Conservation (phyloP, 2,797 vertebrate species). For the Coregonus suidteri region DNA sequence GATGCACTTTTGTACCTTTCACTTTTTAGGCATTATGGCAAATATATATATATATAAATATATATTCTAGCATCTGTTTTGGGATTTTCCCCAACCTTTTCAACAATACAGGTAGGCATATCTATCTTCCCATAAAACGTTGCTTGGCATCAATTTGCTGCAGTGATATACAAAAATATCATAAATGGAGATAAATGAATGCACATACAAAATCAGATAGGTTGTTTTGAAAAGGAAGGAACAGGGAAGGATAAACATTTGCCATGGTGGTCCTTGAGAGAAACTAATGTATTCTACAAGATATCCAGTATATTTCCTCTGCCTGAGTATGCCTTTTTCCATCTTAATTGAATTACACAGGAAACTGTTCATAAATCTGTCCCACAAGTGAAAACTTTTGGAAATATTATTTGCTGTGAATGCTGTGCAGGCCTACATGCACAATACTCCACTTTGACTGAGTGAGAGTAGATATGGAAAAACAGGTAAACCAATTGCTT, state of each 20-base stretch:
- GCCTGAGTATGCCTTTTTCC: slow-evolving; percentile 41
- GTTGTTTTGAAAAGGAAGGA: background rate
- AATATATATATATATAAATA: no score
- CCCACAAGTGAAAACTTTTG: slow-evolving; percentile 71
- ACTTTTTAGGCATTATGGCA: background rate
- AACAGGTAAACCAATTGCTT: slow-evolving; percentile 23
- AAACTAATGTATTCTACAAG: slow-evolving; percentile 48
- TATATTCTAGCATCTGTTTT: no score
- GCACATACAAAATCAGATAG: background rate
- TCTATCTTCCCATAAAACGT: no score
- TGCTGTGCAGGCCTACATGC: slow-evolving; percentile 35
- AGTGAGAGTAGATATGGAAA: slow-evolving; percentile 59
- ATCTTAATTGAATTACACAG: slow-evolving; percentile 46
- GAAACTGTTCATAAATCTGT: slow-evolving; percentile 60
- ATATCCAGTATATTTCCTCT: slow-evolving; percentile 65
- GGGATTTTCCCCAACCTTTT: no score
- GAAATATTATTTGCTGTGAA: slow-evolving; percentile 54
- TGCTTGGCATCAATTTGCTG: background rate
- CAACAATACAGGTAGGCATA: no score
- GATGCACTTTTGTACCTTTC: background rate
- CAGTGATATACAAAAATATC: background rate
- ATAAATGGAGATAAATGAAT: no score
- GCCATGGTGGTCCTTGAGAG: slow-evolving; percentile 48
- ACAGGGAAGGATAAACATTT: slow-evolving; percentile 26
- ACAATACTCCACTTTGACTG: slow-evolving; percentile 53